Evolutionary conservation across 2,888 invertebrate genomes (phyloP).

Genomic region (Chrysina gloriosa): DNA sequence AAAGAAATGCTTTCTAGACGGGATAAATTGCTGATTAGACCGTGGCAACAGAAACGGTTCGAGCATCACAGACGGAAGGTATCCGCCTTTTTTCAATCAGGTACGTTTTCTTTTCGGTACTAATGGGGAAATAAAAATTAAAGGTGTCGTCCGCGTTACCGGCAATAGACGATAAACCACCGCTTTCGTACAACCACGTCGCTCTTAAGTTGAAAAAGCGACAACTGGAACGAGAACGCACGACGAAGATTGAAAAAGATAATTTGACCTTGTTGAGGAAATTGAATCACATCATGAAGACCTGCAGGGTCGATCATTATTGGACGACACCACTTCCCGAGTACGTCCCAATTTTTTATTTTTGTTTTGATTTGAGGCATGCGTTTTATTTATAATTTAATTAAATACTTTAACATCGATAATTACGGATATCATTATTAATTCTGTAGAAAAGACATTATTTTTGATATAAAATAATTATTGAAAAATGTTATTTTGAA

Average conservation of each 20-base stretch:
- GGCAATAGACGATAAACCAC: slow-evolving; percentile 75
- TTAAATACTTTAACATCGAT: too few species aligned
- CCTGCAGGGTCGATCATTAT: slow-evolving; percentile 74
- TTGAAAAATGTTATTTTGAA: too few species aligned
- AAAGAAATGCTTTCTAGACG: slow-evolving; percentile 74
- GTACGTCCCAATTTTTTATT: too few species aligned
- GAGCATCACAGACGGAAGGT: slow-evolving; percentile 77
- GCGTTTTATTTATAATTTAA: too few species aligned
- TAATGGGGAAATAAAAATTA: background rate
- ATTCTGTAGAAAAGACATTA: too few species aligned
- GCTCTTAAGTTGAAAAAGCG: slow-evolving; percentile 75
- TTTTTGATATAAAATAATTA: too few species aligned
- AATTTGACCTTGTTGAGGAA: slow-evolving; percentile 78
- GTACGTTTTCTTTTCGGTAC: background rate
- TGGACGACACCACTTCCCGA: slow-evolving; percentile 75
- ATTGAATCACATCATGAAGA: slow-evolving; percentile 74
- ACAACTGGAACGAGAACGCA: slow-evolving; percentile 77
- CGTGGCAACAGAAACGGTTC: slow-evolving; percentile 78
- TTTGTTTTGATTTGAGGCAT: too few species aligned
- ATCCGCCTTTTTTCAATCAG: background rate
- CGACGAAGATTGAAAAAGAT: slow-evolving; percentile 73
- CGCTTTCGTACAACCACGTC: slow-evolving; percentile 74
- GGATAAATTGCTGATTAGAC: slow-evolving; percentile 77
- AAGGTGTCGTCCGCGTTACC: slow-evolving; percentile 74
- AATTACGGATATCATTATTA: too few species aligned